Evolutionary conservation across 64 coral and sea anemone species (phyloP), one percentile per base, ranked within the genome.

Genomic region (Platygyra sinensis): DNA sequence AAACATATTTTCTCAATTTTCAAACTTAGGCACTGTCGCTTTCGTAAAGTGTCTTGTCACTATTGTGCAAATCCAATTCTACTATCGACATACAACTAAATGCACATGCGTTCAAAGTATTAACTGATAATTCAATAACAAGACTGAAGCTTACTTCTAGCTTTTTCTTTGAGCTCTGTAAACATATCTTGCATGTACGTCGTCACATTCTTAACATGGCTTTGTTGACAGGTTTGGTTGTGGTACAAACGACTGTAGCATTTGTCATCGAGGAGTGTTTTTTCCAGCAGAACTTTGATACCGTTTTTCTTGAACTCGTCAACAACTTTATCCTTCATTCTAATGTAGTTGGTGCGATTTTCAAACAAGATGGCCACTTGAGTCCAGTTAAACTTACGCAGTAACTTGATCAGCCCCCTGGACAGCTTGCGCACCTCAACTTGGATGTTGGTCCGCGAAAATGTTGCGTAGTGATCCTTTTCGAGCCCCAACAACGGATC

Each of bases 321-420:
- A 5, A 81, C 78, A 33, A 96, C 80, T 10, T 72, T 30, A 3
- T 94, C 79, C 42, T 96, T 96, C 75, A 93, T 87, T 29, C 75
- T 77, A n/a, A 91, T 80, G 76, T 89, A 91, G 60, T 83, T 82
- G 46, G 87, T 91, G 5, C 86, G 75, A 64, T 96, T 93, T 78
- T 96, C 95, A 74, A 93, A 96, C 12, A 96, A 62, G n/a, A 96
- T 72, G 17, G 95, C 95, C 24, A 96, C 82, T 20, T 92, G 82
- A 60, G 78, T 87, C 95, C 95, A 96, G 25, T 87, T 80, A 51
- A 94, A 96, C 67, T 93, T 83, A 17, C 77, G 89, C 17, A 96
- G 85, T 18, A 96, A 55, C 22, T 88, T 94, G 20, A 87, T 63
- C 7, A 96, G 54, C 36, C 87, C 90, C 16, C 76, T 83, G 5